Conservation (phyloP, 2,113 vertebrate species). For the Callithrix jacchus region DNA sequence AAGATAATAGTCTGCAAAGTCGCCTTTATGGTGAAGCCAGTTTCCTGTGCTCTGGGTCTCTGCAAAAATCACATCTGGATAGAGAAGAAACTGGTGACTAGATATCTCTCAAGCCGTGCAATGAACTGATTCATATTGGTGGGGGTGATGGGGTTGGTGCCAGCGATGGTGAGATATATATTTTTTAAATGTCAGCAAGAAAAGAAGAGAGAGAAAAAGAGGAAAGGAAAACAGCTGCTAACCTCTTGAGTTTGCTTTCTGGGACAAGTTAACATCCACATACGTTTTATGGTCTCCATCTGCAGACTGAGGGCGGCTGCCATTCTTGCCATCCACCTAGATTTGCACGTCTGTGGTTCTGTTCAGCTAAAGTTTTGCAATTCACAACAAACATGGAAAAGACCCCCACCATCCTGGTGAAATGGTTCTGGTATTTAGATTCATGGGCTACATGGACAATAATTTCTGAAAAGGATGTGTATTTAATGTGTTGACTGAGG, state of each 20-base stretch:
- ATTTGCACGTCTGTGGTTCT: conserved; percentile 38
- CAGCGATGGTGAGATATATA: background rate
- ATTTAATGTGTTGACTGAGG: conserved; percentile 43
- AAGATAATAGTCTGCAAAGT: background rate
- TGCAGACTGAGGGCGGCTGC: background rate
- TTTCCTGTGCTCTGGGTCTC: background rate
- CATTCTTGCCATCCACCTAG: background rate
- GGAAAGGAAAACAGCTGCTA: conserved; percentile 21
- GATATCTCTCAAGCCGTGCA: background rate
- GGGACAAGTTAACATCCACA: conserved; percentile 59
- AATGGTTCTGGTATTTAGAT: conserved; percentile 44
- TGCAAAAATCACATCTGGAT: conserved; percentile 44
- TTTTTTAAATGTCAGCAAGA: conserved; percentile 62
- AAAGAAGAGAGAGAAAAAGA: conserved; percentile 29
- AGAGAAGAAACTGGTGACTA: background rate
- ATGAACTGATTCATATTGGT: background rate
- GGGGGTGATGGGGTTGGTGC: background rate
- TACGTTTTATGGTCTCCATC: background rate
- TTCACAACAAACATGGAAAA: background rate
- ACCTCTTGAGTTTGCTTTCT: conserved; percentile 46
- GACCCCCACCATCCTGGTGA: background rate
- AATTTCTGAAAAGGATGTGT: conserved; percentile 50
- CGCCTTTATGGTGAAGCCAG: background rate
- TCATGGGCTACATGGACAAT: conserved; percentile 25
- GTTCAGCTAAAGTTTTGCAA: background rate